These are phyloP conservation scores for Hyposmocoma kahamanoa DNA, from an alignment of 1,140 invertebrate species.

Conservation along the genomic window DNA sequence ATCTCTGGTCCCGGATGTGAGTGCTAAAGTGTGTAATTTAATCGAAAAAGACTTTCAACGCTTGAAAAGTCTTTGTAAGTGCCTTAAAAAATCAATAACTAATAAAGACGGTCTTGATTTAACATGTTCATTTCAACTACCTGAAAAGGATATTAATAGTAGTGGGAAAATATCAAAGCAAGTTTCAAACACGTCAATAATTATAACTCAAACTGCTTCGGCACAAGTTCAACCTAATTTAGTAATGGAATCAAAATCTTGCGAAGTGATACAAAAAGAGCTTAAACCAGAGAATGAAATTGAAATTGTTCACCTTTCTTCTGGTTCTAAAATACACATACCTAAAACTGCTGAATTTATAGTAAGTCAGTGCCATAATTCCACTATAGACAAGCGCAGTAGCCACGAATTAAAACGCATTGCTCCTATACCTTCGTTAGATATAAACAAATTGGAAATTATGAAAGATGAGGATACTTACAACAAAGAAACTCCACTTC, in stretches of 20 bases:
- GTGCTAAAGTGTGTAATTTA: slow-evolving; percentile 43
- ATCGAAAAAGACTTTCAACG: slow-evolving; percentile 58
- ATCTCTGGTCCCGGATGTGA: slow-evolving; percentile 27
- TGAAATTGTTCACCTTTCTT: too few relatives aligned
- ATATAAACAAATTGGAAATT: too few relatives aligned
- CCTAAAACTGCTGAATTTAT: too few relatives aligned
- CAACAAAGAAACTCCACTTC: too few relatives aligned
- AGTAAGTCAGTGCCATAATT: too few relatives aligned
- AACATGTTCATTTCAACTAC: slow-evolving; percentile 15
- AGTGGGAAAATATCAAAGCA: slow-evolving; percentile 7
- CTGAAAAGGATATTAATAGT: slow-evolving; percentile 23
- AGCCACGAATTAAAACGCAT: too few relatives aligned
- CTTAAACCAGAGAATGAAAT: slow-evolving; percentile 6
- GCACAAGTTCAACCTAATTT: slow-evolving; percentile 23
- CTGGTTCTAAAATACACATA: too few relatives aligned
- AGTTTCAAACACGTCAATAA: slow-evolving; percentile 7
- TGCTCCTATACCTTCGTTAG: too few relatives aligned
- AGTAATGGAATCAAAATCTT: slow-evolving; percentile 35
- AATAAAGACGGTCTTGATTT: neutral
- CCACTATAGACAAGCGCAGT: too few relatives aligned
- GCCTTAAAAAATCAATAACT: slow-evolving; percentile 12
- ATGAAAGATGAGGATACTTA: too few relatives aligned
- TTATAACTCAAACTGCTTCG: slow-evolving; percentile 20
- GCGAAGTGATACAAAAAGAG: slow-evolving; percentile 22
- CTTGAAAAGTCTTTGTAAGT: slow-evolving; percentile 36